Percentiles rank a stretch among this genome's conserved stretches.
These are phyloP conservation scores for Morbakka virulenta DNA, from an alignment of 30 jellyfish, hydroid and myxozoan species.

Conservation along the genomic window DNA sequence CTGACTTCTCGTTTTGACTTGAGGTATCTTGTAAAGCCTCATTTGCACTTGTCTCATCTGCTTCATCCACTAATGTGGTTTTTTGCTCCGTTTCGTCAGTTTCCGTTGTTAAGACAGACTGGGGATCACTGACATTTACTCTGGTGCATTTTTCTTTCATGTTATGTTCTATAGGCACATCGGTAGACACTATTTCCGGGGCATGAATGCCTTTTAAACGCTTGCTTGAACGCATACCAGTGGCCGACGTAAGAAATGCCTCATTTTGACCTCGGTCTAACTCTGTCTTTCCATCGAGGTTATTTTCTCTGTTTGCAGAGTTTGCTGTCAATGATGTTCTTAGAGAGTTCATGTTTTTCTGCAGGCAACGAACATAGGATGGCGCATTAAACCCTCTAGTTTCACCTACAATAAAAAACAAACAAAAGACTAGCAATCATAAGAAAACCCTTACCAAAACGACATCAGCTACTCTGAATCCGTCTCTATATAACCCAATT, in stretches of 20 bases:
- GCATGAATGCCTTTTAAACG: neutral
- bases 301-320: neutral
- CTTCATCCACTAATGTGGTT: no score
- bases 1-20: no score
- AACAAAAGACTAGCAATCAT: neutral
- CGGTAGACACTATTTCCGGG: neutral
- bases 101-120: no score
- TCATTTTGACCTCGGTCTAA: neutral
- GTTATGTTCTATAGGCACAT: neutral
- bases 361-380: slow-evolving; percentile 55
- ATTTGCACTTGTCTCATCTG: no score
- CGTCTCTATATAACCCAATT: neutral
- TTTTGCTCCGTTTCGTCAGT: no score
- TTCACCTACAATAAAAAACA: slow-evolving; percentile 19
- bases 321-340: slow-evolving; percentile 31
- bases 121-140: no score
- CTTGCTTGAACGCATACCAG: neutral
- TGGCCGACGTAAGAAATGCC: neutral
- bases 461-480: neutral
- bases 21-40: no score
- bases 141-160: no score
- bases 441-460: neutral
- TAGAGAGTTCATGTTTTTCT: slow-evolving; percentile 34
- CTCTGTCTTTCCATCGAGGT: neutral
- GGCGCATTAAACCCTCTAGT: slow-evolving; percentile 52